phyloP scores from a whole-genome alignment of 1,140 invertebrate species.

The Drepana arcuata region DNA sequence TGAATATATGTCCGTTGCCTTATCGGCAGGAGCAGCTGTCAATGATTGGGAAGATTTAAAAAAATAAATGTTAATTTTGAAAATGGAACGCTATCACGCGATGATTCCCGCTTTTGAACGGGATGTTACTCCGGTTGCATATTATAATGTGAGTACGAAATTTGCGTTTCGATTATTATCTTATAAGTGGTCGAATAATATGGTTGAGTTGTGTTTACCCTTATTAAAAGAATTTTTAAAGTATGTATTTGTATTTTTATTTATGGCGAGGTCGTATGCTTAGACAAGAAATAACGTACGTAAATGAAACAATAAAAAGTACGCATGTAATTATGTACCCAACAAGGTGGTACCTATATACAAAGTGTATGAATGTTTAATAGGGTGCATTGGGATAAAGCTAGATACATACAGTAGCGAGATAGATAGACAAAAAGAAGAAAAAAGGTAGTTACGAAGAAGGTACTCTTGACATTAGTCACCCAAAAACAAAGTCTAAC shows the following conservation, averaged over 20 bases:
- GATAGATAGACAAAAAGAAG: too few species aligned
- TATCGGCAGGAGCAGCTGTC: conserved; percentile 26
- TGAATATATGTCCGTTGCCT: conserved; percentile 23
- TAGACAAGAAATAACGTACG: too few species aligned
- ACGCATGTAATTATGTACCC: too few species aligned
- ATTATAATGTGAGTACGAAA: neutral
- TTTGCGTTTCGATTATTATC: neutral
- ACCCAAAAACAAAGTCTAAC: too few species aligned
- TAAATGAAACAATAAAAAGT: too few species aligned
- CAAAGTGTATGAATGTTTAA: too few species aligned
- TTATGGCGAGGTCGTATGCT: too few species aligned
- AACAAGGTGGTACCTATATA: too few species aligned
- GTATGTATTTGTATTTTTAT: neutral
- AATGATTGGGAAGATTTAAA: conserved; percentile 28
- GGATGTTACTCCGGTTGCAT: conserved; percentile 3
- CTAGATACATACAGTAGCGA: too few species aligned
- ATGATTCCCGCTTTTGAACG: conserved; percentile 4
- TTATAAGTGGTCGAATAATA: neutral
- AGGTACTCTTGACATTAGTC: too few species aligned
- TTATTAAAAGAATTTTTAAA: neutral
- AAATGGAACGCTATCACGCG: conserved; percentile 22
- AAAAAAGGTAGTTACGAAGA: too few species aligned
- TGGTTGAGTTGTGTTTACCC: neutral
- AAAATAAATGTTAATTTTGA: conserved; percentile 29
- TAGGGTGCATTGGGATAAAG: too few species aligned